These are phyloP conservation scores for Globodera ellingtonae DNA, from an alignment of 1,140 invertebrate species.

Conservation along the genomic window DNA sequence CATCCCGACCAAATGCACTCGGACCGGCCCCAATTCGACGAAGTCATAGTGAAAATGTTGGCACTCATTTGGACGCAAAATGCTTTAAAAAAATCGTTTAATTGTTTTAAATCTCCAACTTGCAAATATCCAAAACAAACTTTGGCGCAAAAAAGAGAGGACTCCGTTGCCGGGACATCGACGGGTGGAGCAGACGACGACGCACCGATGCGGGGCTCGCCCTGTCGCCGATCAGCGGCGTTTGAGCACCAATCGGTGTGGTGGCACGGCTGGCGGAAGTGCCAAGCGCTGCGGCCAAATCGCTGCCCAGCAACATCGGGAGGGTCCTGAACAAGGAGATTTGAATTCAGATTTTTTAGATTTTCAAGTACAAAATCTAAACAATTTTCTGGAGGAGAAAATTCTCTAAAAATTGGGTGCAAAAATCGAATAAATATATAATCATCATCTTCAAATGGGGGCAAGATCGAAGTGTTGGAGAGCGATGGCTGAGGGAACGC, in stretches of 20 bases:
- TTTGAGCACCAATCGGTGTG: not conserved
- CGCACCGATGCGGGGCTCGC: not conserved
- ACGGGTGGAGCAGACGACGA: not conserved
- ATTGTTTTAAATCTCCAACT: not conserved
- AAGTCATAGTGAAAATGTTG: constrained; percentile 29
- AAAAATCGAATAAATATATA: not conserved
- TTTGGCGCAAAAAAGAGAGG: constrained; percentile 1
- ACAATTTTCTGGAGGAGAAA: too few relatives aligned
- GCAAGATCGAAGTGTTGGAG: not conserved
- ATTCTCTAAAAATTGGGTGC: too few relatives aligned
- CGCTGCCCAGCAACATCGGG: constrained; percentile 7
- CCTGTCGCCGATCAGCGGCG: not conserved
- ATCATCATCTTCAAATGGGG: not conserved
- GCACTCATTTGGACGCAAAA: constrained; percentile 24
- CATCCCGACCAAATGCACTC: constrained; percentile 7
- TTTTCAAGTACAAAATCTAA: too few relatives aligned
- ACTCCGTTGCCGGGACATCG: not conserved
- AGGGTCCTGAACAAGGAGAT: not conserved
- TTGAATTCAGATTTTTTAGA: too few relatives aligned
- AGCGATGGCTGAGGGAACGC: not conserved
- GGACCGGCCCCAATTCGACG: constrained; percentile 27
- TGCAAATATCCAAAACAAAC: not conserved
- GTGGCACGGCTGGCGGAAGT: not conserved
- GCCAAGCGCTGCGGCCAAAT: constrained; percentile 4
- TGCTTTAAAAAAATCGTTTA: constrained; percentile 17